Evolutionary conservation across 2,113 vertebrate genomes (phyloP), one percentile per base, ranked within the genome.

Genomic region (Aegithalos caudatus): DNA sequence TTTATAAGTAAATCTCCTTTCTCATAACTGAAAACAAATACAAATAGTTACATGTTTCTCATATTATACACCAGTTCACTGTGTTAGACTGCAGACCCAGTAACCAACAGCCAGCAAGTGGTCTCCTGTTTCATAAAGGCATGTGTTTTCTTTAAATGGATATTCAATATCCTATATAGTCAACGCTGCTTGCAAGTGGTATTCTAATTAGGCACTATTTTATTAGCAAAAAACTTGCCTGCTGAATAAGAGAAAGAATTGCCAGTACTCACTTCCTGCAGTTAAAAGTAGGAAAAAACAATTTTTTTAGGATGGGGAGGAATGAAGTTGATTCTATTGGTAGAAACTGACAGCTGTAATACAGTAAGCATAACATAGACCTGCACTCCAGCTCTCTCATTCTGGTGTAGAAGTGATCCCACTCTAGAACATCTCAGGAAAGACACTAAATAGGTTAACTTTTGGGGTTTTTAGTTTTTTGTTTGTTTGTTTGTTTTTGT

Each of bases 11-110:
- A 27, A 62, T 67, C 12, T 77, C 18, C 14, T 62, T 72, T 80
- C 29, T 69, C 11, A 62, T 38, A 70, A 54, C 9, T 47, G 23
- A 29, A 20, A 56, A 44, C 20, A 89, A 81, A 84, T n/a, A n/a
- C n/a, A 44, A 17, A 50, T 6, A 2, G 7, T 28, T 29, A 24
- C 0, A 1, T 2, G 1, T 76, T 87, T 67, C 57, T 81, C 21
- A 51, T 40, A 17, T 65, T 38, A 35, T 15, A 40, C 9, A 60
- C 6, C 23, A 62, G 22, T 14, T 62, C 7, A 62, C 11, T 50
- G 11, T 58, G 56, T 33, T 47, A 58, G 7, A 80, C 27, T 37
- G 31, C 54, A 35, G 11, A 58, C 27, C 45, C 48, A 42, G 37
- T 19, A 27, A 64, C 11, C 35, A 81, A 25, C 5, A 76, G 19